Evolutionary conservation across 1,140 invertebrate genomes (phyloP).

Genomic region (Apis cerana): DNA sequence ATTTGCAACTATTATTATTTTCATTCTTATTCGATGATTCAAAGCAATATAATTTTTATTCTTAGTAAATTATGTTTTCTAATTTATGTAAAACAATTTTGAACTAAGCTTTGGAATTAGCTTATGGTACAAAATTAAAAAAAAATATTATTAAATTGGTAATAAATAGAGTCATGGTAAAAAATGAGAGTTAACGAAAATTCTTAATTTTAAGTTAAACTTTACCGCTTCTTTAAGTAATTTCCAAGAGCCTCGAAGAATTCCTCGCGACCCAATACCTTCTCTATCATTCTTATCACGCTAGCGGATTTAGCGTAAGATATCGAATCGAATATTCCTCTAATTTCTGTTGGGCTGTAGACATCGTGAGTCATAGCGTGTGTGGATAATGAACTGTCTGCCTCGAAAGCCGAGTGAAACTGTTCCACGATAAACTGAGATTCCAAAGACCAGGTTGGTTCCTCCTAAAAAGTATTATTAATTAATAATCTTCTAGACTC

Average conservation of each 20-base stretch:
- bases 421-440: constrained; percentile 88
- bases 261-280: constrained; percentile 86
- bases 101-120: too few species aligned
- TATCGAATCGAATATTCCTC: constrained; percentile 91
- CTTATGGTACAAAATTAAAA: too few species aligned
- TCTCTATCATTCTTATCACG: constrained; percentile 90
- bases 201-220: constrained; percentile 4
- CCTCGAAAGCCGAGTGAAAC: constrained; percentile 85
- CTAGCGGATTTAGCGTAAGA: constrained; percentile 93
- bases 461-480: not conserved
- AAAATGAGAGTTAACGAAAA: too few species aligned
- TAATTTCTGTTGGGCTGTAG: constrained; percentile 87
- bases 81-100: too few species aligned
- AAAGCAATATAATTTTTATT: too few species aligned
- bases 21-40: too few species aligned
- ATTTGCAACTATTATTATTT: too few species aligned
- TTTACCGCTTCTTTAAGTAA: constrained; percentile 83
- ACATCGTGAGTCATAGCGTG: constrained; percentile 88
- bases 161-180: too few species aligned
- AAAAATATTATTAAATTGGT: too few species aligned
- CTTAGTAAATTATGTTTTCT: too few species aligned
- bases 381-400: constrained; percentile 88
- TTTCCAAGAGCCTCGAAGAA: constrained; percentile 86
- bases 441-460: constrained; percentile 81
- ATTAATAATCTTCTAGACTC: not conserved